Base-by-base conservation (phyloP, 2,888 invertebrate genomes). In the Onthophagus sagittarius region DNA sequence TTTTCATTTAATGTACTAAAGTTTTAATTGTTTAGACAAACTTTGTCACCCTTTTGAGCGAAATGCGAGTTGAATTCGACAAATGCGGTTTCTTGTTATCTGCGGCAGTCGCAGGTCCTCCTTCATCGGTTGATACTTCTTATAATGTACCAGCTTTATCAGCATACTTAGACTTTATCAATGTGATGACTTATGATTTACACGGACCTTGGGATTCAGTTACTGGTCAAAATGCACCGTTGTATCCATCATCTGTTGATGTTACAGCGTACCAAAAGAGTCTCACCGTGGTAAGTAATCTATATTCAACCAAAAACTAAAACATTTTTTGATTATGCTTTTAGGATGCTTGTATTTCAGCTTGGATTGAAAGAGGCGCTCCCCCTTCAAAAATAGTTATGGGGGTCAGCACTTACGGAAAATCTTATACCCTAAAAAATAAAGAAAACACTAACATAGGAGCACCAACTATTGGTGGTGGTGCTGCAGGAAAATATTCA, bases 131-230 rank as follows among this genome's bases (percentile, higher is more conserved):
- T 0, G 85, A 86, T 0, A 76, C 83, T 23, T 91, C 91, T 0
- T 93, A 92, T 79, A 85, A 90, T 79, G 87, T 92, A 31, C 83
- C 88, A 0, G 84, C 84, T 74, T 83, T 93, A n/a, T 86, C 88
- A 0, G 83, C 88, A 88, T 89, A 81, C 76, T 81, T 93, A 31
- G 89, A 94, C 79, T 86, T 90, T 23, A 88, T 93, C 64, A 90
- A 90, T 78, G 79, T 94, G 0, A 94, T 94, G 93, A 83, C 91
- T 0, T 94, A 94, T 78, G 93, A 93, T 80, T 86, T 93, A 78
- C 90, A 93, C 78, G 93, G 93, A 0, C 83, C 89, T 0, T 92
- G 91, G 90, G 91, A 93, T 69, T 71, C 81, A 0, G 84, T 84
- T 0, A 90, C 91, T 0, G 93, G 92, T 0, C 88, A 91, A 72